These are phyloP conservation scores for Limnodromus scolopaceus DNA, from an alignment of 2,797 vertebrate genomes.

Conservation along the genomic window DNA sequence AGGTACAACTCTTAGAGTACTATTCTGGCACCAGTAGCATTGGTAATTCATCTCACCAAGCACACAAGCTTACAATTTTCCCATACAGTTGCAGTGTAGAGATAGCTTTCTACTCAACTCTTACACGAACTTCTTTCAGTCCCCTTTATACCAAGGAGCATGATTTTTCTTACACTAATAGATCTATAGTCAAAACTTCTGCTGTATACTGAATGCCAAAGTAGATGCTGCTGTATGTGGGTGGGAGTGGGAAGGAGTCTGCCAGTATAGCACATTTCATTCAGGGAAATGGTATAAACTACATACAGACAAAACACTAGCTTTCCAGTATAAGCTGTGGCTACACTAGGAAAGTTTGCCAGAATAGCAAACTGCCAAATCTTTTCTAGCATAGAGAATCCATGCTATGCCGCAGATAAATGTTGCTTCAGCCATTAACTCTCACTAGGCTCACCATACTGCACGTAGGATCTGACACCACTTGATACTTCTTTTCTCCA, in stretches of 20 bases:
- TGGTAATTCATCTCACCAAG: not conserved
- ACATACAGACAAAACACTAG: slow-evolving; percentile 67
- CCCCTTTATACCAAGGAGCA: not conserved
- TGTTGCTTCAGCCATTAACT: slow-evolving; percentile 58
- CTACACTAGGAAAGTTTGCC: slow-evolving; percentile 54
- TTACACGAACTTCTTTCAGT: not conserved
- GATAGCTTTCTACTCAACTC: not conserved
- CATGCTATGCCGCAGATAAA: slow-evolving; percentile 58
- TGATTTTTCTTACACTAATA: not conserved
- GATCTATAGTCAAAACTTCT: slow-evolving; percentile 18
- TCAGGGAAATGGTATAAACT: slow-evolving; percentile 70
- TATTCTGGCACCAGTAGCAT: not conserved
- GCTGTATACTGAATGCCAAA: slow-evolving; percentile 38
- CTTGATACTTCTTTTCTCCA: not conserved
- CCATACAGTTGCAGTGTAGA: not conserved
- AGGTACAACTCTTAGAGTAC: not conserved
- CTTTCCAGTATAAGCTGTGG: slow-evolving; percentile 73
- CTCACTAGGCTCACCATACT: not conserved
- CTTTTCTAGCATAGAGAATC: slow-evolving; percentile 59
- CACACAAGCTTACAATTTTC: not conserved
- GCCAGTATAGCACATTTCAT: slow-evolving; percentile 63
- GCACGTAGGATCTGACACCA: not conserved
- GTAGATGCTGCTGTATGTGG: slow-evolving; percentile 53
- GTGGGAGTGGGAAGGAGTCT: slow-evolving; percentile 48
- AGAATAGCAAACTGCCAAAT: slow-evolving; percentile 61